A percentile compares a stretch with the other conserved stretches of the same genome.
phyloP scores from a whole-genome alignment of 2,888 invertebrate genomes.

The Serripes groenlandicus region DNA sequence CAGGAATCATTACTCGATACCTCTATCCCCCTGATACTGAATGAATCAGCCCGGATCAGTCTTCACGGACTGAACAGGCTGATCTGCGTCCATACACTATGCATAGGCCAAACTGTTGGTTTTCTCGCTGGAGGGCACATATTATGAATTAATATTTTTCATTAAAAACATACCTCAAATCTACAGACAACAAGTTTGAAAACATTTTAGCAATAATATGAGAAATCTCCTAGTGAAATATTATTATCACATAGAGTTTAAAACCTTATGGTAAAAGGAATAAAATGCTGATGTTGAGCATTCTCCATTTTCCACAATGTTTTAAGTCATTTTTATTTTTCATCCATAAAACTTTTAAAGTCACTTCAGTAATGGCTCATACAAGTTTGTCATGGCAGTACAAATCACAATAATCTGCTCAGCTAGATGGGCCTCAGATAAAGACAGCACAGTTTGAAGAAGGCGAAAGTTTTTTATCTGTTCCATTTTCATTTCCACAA shows the following conservation, averaged over 20 bases:
- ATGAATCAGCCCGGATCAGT: too few relatives aligned
- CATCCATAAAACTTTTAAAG: too few relatives aligned
- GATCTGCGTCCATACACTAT: too few relatives aligned
- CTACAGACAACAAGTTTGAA: too few relatives aligned
- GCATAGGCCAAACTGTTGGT: too few relatives aligned
- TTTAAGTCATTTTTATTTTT: neutral
- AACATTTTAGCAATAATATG: neutral
- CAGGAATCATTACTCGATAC: too few relatives aligned
- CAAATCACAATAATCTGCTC: slow-evolving; percentile 50
- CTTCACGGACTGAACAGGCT: too few relatives aligned
- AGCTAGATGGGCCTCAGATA: slow-evolving; percentile 44
- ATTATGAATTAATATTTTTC: too few relatives aligned
- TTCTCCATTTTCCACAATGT: neutral
- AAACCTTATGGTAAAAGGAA: neutral
- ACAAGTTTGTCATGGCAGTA: slow-evolving; percentile 42
- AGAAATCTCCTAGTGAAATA: neutral
- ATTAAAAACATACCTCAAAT: too few relatives aligned
- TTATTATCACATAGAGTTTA: neutral
- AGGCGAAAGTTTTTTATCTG: slow-evolving; percentile 43
- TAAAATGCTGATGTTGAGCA: neutral
- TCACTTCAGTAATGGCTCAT: slow-evolving; percentile 1
- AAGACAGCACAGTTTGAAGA: slow-evolving; percentile 28
- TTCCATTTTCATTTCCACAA: slow-evolving; percentile 60
- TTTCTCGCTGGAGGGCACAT: too few relatives aligned
- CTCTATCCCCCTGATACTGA: too few relatives aligned